phyloP scores from a whole-genome alignment of 2,113 vertebrate genomes.

The Bolborhynchus lineola region DNA sequence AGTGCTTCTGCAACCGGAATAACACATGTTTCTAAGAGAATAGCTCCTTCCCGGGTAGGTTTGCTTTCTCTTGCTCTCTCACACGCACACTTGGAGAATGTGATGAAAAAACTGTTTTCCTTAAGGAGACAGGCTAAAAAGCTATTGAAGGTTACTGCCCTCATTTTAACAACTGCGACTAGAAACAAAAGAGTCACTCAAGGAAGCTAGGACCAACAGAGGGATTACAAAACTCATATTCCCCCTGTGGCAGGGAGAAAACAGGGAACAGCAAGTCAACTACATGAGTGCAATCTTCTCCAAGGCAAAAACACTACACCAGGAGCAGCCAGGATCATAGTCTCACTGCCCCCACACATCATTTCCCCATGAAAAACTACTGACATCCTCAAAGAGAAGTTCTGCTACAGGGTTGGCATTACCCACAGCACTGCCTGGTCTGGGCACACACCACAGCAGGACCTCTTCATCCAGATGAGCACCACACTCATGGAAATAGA shows the following conservation, averaged over 20 bases:
- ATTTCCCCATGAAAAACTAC: neutral
- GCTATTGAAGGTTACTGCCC: neutral
- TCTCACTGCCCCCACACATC: neutral
- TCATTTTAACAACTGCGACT: neutral
- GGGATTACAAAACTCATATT: neutral
- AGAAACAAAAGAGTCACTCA: neutral
- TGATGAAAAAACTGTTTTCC: neutral
- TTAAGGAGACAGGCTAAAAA: neutral
- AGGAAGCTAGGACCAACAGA: neutral
- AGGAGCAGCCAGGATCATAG: neutral
- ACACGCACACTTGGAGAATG: neutral
- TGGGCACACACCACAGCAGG: fast-evolving
- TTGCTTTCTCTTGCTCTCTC: neutral
- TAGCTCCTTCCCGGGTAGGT: neutral
- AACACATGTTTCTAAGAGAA: neutral
- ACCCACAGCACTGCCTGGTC: neutral
- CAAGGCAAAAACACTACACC: neutral
- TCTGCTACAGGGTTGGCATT: neutral
- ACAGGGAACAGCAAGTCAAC: neutral
- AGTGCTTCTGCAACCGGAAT: neutral
- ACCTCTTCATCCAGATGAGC: neutral
- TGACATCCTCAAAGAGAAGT: neutral
- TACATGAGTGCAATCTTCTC: neutral
- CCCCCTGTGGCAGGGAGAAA: neutral
- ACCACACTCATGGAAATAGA: neutral